Conservation (phyloP, 2,113 vertebrate species). For the Gambusia holbrooki region DNA sequence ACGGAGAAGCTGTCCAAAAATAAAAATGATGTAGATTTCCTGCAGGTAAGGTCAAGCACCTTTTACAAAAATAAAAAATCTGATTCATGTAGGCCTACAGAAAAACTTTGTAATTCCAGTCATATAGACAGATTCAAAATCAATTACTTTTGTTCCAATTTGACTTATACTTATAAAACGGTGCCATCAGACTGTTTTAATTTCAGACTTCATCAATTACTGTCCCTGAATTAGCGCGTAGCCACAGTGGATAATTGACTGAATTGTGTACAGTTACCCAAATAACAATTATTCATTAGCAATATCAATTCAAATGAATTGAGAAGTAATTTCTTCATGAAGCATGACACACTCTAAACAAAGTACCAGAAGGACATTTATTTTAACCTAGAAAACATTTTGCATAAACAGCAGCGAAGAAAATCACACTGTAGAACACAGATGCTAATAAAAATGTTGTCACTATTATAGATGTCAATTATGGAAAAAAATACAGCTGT, state of each 20-base stretch:
- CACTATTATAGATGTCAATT: no score
- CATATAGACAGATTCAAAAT: neutral
- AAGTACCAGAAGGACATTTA: neutral
- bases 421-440: no score
- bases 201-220: neutral
- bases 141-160: neutral
- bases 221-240: neutral
- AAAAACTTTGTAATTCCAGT: neutral
- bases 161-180: no score
- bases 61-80: no score
- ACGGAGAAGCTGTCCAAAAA: constrained; percentile 78
- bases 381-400: neutral
- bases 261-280: neutral
- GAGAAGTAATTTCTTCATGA: neutral
- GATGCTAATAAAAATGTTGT: no score
- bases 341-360: neutral
- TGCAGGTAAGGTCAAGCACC: constrained; percentile 74
- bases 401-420: no score
- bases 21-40: constrained; percentile 81
- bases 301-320: neutral
- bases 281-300: neutral
- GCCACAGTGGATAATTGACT: neutral
- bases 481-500: no score
- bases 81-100: no score
- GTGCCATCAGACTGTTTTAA: neutral